Evolutionary conservation across 2,113 vertebrate genomes (phyloP).

Genomic region (Dicrurus megarhynchus): DNA sequence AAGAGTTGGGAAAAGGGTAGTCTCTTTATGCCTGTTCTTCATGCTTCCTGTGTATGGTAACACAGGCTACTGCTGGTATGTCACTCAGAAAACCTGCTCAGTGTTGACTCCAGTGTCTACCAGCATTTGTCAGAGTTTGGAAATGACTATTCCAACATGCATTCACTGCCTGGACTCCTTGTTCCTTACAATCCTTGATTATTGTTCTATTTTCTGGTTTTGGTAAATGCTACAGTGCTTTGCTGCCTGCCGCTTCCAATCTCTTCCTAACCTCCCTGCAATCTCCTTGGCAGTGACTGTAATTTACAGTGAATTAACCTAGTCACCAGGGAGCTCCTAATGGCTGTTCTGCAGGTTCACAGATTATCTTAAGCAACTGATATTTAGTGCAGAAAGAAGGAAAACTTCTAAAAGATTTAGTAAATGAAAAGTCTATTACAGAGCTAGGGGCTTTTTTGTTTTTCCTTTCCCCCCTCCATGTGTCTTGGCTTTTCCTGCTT

Average conservation of each 20-base stretch:
- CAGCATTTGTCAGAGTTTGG: neutral
- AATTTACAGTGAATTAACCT: conserved; percentile 71
- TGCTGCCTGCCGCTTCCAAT: conserved; percentile 32
- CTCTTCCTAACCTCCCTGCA: conserved; percentile 44
- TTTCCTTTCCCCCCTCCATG: neutral
- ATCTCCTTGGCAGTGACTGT: conserved; percentile 67
- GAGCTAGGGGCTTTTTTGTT: neutral
- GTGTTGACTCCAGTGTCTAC: neutral
- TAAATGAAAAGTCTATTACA: conserved; percentile 60
- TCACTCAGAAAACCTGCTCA: neutral
- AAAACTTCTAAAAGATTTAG: conserved; percentile 59
- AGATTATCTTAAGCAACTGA: conserved; percentile 67
- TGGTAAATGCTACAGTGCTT: conserved; percentile 38
- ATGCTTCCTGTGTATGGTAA: neutral
- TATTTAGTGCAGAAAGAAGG: conserved; percentile 64
- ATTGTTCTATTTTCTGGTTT: conserved; percentile 51
- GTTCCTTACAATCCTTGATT: conserved; percentile 17
- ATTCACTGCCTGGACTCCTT: neutral
- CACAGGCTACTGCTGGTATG: neutral
- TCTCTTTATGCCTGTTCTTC: neutral
- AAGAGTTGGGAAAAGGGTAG: neutral
- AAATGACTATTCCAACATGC: neutral
- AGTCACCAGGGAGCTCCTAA: conserved; percentile 69
- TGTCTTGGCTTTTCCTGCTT: neutral
- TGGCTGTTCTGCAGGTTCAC: conserved; percentile 47